A percentile compares a stretch with the other conserved stretches of the same genome.
phyloP scores from a whole-genome alignment of 2,888 invertebrate genomes.

The Pristionchus entomophagus region DNA sequence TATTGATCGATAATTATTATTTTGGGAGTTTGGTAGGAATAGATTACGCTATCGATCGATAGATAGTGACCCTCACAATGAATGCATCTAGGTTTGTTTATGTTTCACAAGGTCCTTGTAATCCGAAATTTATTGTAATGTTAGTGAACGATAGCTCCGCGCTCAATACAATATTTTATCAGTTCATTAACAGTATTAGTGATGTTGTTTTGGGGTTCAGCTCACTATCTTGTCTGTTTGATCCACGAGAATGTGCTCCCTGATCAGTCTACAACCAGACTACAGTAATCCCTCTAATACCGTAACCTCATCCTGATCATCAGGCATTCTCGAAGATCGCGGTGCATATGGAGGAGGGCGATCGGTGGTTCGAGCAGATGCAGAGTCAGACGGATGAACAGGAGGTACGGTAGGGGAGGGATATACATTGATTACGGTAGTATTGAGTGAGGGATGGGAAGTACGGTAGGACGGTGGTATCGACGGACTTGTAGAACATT shows the following conservation, averaged over 20 bases:
- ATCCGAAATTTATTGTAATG: too few species aligned
- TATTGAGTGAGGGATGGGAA: neutral
- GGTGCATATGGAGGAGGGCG: conserved; percentile 98
- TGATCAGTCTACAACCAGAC: neutral
- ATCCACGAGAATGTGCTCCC: too few species aligned
- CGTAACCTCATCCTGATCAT: neutral
- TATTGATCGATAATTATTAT: neutral
- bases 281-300: neutral
- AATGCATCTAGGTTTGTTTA: too few species aligned
- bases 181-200: too few species aligned
- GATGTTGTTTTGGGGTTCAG: too few species aligned
- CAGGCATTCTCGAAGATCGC: conserved; percentile 95
- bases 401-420: conserved; percentile 17
- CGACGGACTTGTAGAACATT: too few species aligned
- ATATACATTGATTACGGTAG: neutral
- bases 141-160: too few species aligned
- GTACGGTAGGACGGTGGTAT: too few species aligned
- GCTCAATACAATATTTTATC: too few species aligned
- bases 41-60: neutral
- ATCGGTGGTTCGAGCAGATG: conserved; percentile 99
- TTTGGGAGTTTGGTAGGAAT: neutral
- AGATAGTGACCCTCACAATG: neutral
- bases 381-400: conserved; percentile 82
- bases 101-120: too few species aligned
- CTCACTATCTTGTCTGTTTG: too few species aligned